phyloP scores from a whole-genome alignment of 2,888 invertebrate genomes.

The Alcis repandata region DNA sequence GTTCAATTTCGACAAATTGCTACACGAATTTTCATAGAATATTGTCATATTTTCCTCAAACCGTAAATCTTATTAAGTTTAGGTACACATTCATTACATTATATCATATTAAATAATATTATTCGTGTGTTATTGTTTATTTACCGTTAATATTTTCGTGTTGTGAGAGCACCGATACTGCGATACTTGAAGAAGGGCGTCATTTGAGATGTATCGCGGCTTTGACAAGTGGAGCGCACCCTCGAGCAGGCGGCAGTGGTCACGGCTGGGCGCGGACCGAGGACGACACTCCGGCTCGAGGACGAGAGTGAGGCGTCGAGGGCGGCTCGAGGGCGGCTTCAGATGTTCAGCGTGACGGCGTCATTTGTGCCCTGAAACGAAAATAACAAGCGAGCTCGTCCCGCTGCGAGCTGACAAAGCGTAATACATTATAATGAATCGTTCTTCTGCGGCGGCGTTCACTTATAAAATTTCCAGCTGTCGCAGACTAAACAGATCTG shows the following conservation, averaged over 20 bases:
- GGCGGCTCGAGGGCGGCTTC: background rate
- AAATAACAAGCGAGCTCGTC: background rate
- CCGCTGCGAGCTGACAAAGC: background rate
- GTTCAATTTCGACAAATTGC: background rate
- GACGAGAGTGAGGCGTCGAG: background rate
- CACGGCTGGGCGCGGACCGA: conserved; percentile 1
- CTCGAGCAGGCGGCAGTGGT: background rate
- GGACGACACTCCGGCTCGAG: background rate
- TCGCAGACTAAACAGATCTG: background rate
- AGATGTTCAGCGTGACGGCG: background rate
- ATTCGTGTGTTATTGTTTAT: conserved; percentile 6
- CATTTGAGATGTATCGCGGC: conserved; percentile 5
- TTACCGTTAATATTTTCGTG: background rate
- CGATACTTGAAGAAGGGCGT: conserved; percentile 1
- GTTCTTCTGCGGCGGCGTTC: background rate
- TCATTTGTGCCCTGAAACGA: background rate
- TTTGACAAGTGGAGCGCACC: conserved; percentile 15
- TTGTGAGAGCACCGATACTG: background rate
- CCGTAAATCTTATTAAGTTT: conserved; percentile 6
- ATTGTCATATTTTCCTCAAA: conserved; percentile 5
- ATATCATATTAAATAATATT: background rate
- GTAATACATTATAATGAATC: conserved; percentile 3
- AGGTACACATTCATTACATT: background rate
- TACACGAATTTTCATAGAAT: background rate
- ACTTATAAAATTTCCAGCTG: background rate